These are phyloP conservation scores for Cyphomyrmex costatus DNA, from an alignment of 1,140 invertebrate species.

Conservation along the genomic window DNA sequence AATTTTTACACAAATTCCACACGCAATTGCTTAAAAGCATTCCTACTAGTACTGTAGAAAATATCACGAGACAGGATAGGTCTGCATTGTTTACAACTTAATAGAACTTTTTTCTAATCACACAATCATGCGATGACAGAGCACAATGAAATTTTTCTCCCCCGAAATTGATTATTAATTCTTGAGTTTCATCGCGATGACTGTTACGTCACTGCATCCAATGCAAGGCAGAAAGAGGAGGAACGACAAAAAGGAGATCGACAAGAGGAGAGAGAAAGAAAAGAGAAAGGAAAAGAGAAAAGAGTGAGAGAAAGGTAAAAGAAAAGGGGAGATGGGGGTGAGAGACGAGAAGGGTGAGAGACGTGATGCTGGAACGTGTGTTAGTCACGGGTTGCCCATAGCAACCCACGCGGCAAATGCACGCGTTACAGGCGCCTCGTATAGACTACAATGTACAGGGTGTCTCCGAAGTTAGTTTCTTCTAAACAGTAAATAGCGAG, in stretches of 20 bases:
- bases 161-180: constrained; percentile 23
- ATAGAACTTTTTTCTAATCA: not conserved
- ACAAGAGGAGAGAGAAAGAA: constrained; percentile 19
- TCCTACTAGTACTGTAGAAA: not conserved
- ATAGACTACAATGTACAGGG: constrained; percentile 60
- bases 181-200: not conserved
- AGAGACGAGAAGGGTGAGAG: constrained; percentile 64
- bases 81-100: not conserved
- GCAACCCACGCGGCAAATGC: constrained; percentile 82
- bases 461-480: constrained; percentile 30
- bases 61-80: not conserved
- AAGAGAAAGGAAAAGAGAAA: constrained; percentile 51
- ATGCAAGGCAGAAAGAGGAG: constrained; percentile 2
- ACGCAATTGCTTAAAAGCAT: not conserved
- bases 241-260: constrained; percentile 52
- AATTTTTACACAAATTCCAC: not conserved
- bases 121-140: constrained; percentile 16
- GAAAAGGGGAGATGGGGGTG: constrained; percentile 37
- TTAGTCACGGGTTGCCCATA: constrained; percentile 83
- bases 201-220: constrained; percentile 66
- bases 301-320: constrained; percentile 14
- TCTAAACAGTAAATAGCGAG: not conserved
- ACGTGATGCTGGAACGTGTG: constrained; percentile 76
- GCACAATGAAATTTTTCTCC: constrained; percentile 1
- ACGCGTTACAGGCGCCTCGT: constrained; percentile 66